These are phyloP conservation scores for Carcinoscorpius rotundicauda DNA, from an alignment of 1,140 invertebrate genomes.

Conservation along the genomic window DNA sequence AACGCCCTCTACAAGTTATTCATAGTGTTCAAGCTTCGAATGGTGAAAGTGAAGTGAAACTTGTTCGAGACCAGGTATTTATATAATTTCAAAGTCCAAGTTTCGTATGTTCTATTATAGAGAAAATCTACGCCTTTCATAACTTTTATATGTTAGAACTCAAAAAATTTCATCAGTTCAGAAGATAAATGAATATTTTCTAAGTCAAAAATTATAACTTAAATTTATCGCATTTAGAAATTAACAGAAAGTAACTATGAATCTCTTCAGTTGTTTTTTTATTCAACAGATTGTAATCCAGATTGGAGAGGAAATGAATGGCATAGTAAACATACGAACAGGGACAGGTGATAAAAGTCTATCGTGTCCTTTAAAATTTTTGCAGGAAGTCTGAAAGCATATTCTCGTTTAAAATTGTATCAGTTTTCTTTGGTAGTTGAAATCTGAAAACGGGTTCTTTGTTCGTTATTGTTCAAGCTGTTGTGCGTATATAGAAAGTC, in stretches of 20 bases:
- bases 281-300: constrained; percentile 45
- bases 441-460: no score
- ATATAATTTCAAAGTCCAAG: constrained; percentile 1
- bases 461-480: no score
- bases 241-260: background rate
- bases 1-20: constrained; percentile 66
- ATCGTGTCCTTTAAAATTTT: constrained; percentile 41
- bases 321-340: constrained; percentile 83
- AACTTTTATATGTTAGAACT: no score
- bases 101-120: background rate
- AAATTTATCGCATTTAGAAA: constrained; percentile 4
- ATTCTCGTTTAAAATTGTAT: no score
- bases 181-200: constrained; percentile 6
- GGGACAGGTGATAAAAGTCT: constrained; percentile 66
- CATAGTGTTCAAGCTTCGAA: constrained; percentile 53
- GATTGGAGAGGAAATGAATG: constrained; percentile 78
- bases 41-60: constrained; percentile 41
- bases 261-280: constrained; percentile 5
- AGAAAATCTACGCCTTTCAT: no score
- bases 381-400: constrained; percentile 35
- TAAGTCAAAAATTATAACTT: constrained; percentile 5
- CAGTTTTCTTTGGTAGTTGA: no score
- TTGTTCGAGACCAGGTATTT: constrained; percentile 53
- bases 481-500: no score
- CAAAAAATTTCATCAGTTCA: background rate